phyloP scores from a whole-genome alignment of 2,113 vertebrate species.

The Climacteris rufus region DNA sequence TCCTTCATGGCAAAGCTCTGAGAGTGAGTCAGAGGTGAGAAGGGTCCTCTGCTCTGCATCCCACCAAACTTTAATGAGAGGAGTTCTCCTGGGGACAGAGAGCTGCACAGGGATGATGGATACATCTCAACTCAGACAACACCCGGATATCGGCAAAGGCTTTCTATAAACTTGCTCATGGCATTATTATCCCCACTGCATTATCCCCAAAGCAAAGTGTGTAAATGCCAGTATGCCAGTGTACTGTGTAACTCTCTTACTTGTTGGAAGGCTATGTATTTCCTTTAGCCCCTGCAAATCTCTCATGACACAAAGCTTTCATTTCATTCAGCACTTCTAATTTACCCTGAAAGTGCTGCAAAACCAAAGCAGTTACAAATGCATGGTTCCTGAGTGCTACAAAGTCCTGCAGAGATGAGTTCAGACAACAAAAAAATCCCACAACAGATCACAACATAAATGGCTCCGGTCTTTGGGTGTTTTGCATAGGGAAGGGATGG shows the following conservation, averaged over 20 bases:
- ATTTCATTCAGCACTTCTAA: background rate
- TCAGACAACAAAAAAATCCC: background rate
- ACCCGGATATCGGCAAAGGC: background rate
- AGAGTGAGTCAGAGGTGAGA: background rate
- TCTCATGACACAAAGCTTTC: background rate
- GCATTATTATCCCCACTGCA: background rate
- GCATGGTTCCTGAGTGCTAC: background rate
- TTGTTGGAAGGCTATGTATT: background rate
- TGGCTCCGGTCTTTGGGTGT: background rate
- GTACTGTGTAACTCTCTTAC: background rate
- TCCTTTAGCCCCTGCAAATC: background rate
- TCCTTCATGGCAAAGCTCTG: background rate
- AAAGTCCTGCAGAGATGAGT: background rate
- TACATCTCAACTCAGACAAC: background rate
- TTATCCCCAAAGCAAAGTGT: background rate
- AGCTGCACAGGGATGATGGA: background rate
- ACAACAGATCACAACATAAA: rapidly evolving
- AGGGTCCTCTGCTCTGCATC: background rate
- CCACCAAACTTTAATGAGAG: background rate
- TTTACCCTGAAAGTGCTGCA: background rate
- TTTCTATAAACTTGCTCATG: background rate
- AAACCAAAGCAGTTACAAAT: background rate
- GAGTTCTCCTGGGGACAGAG: background rate
- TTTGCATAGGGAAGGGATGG: background rate
- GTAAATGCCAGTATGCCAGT: background rate